Evolutionary conservation across 2,888 invertebrate species (phyloP).

Genomic region (Vesta saturnalis): DNA sequence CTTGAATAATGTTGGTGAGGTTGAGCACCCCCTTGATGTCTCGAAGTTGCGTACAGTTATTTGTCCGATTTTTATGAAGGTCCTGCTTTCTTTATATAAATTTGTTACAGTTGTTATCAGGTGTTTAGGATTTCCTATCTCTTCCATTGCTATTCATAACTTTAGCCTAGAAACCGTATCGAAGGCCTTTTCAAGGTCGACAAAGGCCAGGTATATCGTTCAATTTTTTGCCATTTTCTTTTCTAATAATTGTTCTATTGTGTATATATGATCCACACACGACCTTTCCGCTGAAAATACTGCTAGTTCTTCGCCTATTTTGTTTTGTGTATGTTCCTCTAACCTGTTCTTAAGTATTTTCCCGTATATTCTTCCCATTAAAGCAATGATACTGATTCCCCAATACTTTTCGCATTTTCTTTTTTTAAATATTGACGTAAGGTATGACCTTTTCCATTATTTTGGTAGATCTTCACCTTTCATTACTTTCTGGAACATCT

Average conservation of each 20-base stretch:
- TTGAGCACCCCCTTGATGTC: too few relatives aligned
- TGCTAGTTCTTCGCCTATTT: too few relatives aligned
- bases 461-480: background rate
- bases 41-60: too few relatives aligned
- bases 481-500: too few relatives aligned
- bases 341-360: too few relatives aligned
- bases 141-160: slow-evolving; percentile 3
- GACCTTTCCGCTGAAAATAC: background rate
- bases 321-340: too few relatives aligned
- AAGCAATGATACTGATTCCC: background rate
- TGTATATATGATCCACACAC: background rate
- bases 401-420: background rate
- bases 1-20: too few relatives aligned
- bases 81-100: too few relatives aligned
- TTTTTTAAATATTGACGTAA: background rate
- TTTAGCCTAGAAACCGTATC: background rate
- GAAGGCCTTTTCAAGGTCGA: too few relatives aligned
- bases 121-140: background rate
- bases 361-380: too few relatives aligned
- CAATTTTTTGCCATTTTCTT: slow-evolving; percentile 3
- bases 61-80: too few relatives aligned
- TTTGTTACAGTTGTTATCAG: slow-evolving; percentile 3
- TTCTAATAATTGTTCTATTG: background rate
- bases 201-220: slow-evolving; percentile 3
- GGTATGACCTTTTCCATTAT: background rate